Evolutionary conservation across 2,888 invertebrate genomes (phyloP).

Genomic region (Calliscelio sp.): DNA sequence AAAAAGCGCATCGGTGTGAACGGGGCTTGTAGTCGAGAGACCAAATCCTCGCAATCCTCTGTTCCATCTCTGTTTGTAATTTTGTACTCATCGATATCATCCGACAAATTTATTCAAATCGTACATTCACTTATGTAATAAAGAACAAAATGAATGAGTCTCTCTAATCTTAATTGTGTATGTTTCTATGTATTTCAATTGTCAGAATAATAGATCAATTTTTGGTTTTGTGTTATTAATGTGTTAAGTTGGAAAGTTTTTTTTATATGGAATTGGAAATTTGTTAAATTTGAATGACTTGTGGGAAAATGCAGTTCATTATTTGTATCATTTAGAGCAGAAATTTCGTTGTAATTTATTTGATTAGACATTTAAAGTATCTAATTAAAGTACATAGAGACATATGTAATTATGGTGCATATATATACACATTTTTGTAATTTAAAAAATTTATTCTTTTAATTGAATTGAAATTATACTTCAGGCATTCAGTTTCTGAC

Average conservation of each 20-base stretch:
- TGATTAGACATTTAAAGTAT: not conserved
- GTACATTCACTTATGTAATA: slow-evolving; percentile 36
- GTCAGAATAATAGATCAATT: not conserved
- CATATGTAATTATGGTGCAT: slow-evolving; percentile 41
- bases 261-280: too few relatives aligned
- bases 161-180: slow-evolving; percentile 37
- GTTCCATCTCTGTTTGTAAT: slow-evolving; percentile 72
- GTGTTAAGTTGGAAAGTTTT: not conserved
- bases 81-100: slow-evolving; percentile 74
- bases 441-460: slow-evolving; percentile 25
- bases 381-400: slow-evolving; percentile 40
- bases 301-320: too few relatives aligned
- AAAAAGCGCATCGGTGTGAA: slow-evolving; percentile 52
- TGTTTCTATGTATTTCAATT: slow-evolving; percentile 48
- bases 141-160: slow-evolving; percentile 35
- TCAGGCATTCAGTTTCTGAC: too few relatives aligned
- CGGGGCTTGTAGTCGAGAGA: slow-evolving; percentile 53
- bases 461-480: too few relatives aligned
- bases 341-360: too few relatives aligned
- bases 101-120: slow-evolving; percentile 59
- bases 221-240: not conserved
- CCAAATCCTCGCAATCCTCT: slow-evolving; percentile 58
- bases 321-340: too few relatives aligned
- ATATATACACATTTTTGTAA: slow-evolving; percentile 53
- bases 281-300: too few relatives aligned